Base-by-base conservation (phyloP, 2,797 vertebrate genomes). In the Thunnus albacares region DNA sequence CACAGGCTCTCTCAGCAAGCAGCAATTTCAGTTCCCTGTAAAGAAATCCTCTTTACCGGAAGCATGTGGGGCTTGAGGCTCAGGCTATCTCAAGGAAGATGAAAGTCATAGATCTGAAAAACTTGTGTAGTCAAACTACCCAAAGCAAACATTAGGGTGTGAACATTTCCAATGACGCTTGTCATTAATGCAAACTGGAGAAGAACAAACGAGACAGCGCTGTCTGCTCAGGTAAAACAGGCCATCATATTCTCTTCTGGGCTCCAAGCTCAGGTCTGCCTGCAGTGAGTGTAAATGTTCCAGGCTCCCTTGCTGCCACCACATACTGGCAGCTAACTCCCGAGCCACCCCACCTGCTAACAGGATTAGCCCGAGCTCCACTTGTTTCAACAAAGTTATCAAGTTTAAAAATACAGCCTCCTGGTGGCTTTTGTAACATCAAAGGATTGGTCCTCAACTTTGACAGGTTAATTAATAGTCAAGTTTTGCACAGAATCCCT, bases 351-450 rank as follows among this genome's bases (percentile, higher is more conserved):
- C 2, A 47, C 59, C 74, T 56, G 82, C 86, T 91, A 91, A 93
- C 88, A 87, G 81, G 90, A 93, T 92, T 87, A 90, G 76, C 77
- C 85, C 85, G 73, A 83, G 85, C 81, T 83, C 73, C 75, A 77
- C 88, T 92, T 80, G 80, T 87, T 93, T 87, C 79, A 83, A 86
- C 86, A 85, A 83, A 88, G 81, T 89, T 90, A 89, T 91, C 81
- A 88, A 81, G 81, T 84, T 71, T 55, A 85, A 85, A 84, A 84
- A 79, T 70, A 82, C 79, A 71, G 75, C 80, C 80, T 89, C 87
- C 71, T 70, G 69, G 71, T 81, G 80, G 58, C 87, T 89, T 87
- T 85, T 78, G 56, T 9, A 62, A 59, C 82, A 81, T 87, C 79
- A 85, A 84, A 86, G 64, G 55, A 83, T 24, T 28, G 65, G 49